Percentiles rank a stretch among this genome's conserved stretches.
Evolutionary conservation across 2,797 vertebrate species (phyloP).

Genomic region (Enteromius afrohamiltoni): DNA sequence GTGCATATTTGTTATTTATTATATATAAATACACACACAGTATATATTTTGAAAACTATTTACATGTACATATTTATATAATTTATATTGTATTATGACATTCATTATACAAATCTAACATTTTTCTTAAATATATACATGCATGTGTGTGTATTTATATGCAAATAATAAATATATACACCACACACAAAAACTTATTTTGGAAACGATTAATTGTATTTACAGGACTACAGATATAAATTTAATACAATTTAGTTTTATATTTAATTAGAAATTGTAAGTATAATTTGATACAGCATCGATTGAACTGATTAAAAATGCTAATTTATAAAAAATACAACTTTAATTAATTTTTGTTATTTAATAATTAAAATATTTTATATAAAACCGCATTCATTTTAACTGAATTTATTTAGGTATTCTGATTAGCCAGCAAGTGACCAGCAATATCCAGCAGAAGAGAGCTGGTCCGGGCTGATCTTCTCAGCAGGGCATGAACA

Average conservation of each 20-base stretch:
- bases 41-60: too few relatives aligned
- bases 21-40: too few relatives aligned
- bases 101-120: too few relatives aligned
- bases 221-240: background rate
- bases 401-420: background rate
- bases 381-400: background rate
- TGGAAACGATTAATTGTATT: too few relatives aligned
- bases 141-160: too few relatives aligned
- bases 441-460: background rate
- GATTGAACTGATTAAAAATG: background rate
- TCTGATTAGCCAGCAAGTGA: background rate
- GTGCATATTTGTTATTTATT: too few relatives aligned
- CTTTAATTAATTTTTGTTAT: background rate
- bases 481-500: conserved; percentile 17
- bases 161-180: too few relatives aligned
- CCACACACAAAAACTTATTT: too few relatives aligned
- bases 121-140: too few relatives aligned
- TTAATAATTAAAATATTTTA: background rate
- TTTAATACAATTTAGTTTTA: background rate
- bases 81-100: too few relatives aligned
- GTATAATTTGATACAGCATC: background rate
- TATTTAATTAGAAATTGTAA: background rate
- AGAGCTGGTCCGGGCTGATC: background rate
- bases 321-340: background rate
- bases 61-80: too few relatives aligned